Base-by-base conservation (phyloP, 1,140 invertebrate species). In the Drosophila equinoxialis region DNA sequence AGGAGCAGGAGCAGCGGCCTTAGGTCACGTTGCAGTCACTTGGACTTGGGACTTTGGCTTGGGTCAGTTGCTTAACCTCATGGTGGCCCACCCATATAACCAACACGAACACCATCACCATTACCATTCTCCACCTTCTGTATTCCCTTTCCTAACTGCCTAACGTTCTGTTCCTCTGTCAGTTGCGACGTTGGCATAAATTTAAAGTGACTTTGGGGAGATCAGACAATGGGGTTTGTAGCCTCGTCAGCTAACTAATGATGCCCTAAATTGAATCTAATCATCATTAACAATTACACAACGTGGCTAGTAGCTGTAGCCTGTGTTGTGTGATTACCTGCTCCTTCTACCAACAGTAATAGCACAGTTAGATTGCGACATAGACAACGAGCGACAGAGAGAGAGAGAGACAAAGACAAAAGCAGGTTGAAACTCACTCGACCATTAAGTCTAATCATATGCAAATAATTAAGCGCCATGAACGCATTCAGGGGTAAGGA, bases 231-330 rank as follows among this genome's bases (percentile, higher is more conserved):
- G 45, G 61, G 64, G 48, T 39, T 41, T 39, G 65, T 65, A 58
- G 80, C 76, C 66, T 77, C 77, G 83, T 87, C 78, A 84, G 85
- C 74, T 85, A 85, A 85, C 90, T 91, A 91, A 91, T 91, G 90
- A 90, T 90, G 90, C 90, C 83, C 87, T 78, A 91, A 91, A 91
- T 91, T 91, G 90, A 91, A 85, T 91, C 90, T 91, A 91, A 91
- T 91, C 90, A 91, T 91, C 90, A 91, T 91, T 91, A 91, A 91
- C 90, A 91, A 91, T 91, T 90, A 90, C 85, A 90, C 73, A 84
- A 68, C 83, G 71, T 55, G 74, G 69, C 71, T 77, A 74, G 74
- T 77, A 74, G 74, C 80, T 51, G 30, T 30, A 30, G 45, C 45
- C 45, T 51, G 45, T 39, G 17, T 89, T 69, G 74, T 74, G 84